These are phyloP conservation scores for Scaptomyza pallida DNA, from an alignment of 1,140 invertebrate genomes.

Conservation along the genomic window DNA sequence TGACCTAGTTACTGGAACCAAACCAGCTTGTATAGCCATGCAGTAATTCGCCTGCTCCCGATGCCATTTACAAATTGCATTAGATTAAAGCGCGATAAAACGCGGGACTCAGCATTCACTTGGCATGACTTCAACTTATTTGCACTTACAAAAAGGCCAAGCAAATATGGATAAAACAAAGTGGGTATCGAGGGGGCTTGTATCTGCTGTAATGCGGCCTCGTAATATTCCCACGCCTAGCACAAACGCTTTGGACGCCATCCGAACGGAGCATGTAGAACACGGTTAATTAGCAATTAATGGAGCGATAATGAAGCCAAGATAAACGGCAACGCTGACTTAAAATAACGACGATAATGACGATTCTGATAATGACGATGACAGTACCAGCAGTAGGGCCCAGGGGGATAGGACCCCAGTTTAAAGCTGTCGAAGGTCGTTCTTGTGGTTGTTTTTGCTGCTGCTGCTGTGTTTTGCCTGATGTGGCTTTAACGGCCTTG, in stretches of 20 bases:
- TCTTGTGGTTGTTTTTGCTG: constrained; percentile 26
- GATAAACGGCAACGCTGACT: constrained; percentile 63
- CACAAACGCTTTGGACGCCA: constrained; percentile 42
- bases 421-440: constrained; percentile 39
- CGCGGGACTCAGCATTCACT: constrained; percentile 72
- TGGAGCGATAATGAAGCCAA: constrained; percentile 81
- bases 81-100: constrained; percentile 79
- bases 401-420: constrained; percentile 2
- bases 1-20: constrained; percentile 37
- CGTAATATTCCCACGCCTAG: constrained; percentile 77
- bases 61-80: constrained; percentile 81
- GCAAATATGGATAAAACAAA: constrained; percentile 23
- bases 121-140: constrained; percentile 81
- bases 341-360: constrained; percentile 11
- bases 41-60: constrained; percentile 13
- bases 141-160: constrained; percentile 81
- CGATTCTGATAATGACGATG: constrained; percentile 23
- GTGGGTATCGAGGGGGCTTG: not conserved
- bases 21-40: constrained; percentile 20
- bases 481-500: too few relatives aligned
- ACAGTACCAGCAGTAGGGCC: constrained; percentile 28
- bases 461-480: too few relatives aligned
- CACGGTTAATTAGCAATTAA: constrained; percentile 83
- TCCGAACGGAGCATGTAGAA: constrained; percentile 63
- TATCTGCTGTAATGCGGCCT: constrained; percentile 7